Base-by-base conservation (phyloP, 2,888 invertebrate species). In the Dromius quadrimaculatus region DNA sequence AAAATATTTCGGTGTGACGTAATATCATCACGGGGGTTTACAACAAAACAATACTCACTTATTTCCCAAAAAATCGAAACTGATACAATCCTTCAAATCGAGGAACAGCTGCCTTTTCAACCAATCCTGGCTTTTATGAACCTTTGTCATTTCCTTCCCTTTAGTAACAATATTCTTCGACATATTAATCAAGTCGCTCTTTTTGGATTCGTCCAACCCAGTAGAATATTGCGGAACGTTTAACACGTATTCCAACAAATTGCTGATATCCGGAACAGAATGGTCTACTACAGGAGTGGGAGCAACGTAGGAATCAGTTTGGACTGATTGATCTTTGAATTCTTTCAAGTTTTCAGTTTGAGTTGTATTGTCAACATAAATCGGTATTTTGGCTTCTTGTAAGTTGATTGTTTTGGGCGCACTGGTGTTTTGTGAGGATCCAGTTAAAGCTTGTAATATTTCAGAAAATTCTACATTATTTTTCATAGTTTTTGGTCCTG, bases 11-110 rank as follows among this genome's bases (percentile, higher is more conserved):
- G n/a, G n/a, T n/a, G n/a, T n/a, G n/a, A n/a, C n/a, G n/a, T n/a
- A n/a, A n/a, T n/a, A n/a, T n/a, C n/a, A n/a, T n/a, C n/a, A n/a
- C n/a, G n/a, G n/a, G n/a, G n/a, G n/a, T n/a, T n/a, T n/a, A n/a
- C n/a, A n/a, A n/a, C n/a, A n/a, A n/a, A n/a, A n/a, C n/a, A n/a
- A n/a, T n/a, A 78, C 78, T 78, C 74, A 80, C 80, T 79, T 73
- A 72, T 79, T 78, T 59, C 80, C 80, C 50, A 75, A 74, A 1
- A 65, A 71, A 66, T 79, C 77, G 41, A 74, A 75, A 2, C 41
- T 72, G n/a, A 77, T 32, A 38, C 79, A 78, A 38, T 69, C 71
- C 23, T 76, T 73, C 28, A 80, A 70, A 73, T 79, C 79, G 4
- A 72, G 69, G 50, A 79, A 79, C 59, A 80, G 77, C 19, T 73